Percentiles rank a stretch among this genome's conserved stretches.
Evolutionary conservation across 1,140 invertebrate genomes (phyloP).

Genomic region (Octopus bimaculoides): DNA sequence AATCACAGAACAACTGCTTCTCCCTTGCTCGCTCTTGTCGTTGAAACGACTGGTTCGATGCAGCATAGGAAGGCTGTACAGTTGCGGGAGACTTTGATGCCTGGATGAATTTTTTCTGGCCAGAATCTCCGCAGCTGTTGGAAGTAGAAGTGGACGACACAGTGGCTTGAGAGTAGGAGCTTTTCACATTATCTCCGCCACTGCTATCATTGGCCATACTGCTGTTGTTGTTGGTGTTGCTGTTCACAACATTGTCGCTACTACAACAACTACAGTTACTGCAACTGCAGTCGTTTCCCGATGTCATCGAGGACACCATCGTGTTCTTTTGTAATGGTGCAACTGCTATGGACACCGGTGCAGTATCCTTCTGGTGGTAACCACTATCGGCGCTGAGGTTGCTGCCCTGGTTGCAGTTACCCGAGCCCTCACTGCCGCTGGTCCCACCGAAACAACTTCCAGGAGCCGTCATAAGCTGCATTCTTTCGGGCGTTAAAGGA

Average conservation of each 20-base stretch:
- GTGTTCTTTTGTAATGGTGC: not conserved
- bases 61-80: not conserved
- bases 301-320: no score
- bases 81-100: not conserved
- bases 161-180: not conserved
- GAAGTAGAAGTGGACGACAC: not conserved
- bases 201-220: not conserved
- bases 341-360: no score
- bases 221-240: not conserved
- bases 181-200: not conserved
- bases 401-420: not conserved
- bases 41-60: not conserved
- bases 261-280: not conserved
- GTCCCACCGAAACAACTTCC: not conserved
- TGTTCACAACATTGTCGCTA: not conserved
- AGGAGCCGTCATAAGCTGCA: not conserved
- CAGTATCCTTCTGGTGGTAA: not conserved
- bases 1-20: constrained; percentile 17
- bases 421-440: not conserved
- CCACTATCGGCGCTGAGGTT: not conserved
- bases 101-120: not conserved
- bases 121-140: not conserved
- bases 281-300: not conserved
- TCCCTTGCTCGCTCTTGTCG: not conserved
- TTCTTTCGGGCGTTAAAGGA: not conserved